Evolutionary conservation across 2,113 vertebrate genomes (phyloP).

Genomic region (Periophthalmodon schlosseri): DNA sequence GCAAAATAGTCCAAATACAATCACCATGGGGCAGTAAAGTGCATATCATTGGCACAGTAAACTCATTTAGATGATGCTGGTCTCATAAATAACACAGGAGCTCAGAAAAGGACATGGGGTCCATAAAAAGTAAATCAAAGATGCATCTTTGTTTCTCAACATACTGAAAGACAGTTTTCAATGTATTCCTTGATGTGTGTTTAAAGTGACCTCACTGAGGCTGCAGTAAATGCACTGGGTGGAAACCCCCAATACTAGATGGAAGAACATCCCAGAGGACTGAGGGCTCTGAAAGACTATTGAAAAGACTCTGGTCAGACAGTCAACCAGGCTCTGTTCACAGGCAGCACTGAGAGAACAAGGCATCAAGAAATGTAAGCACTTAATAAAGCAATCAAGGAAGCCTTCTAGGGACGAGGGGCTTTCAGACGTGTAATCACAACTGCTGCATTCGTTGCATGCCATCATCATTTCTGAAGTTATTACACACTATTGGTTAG

Average conservation of each 20-base stretch:
- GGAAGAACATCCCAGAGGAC: slow-evolving; percentile 58
- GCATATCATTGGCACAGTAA: slow-evolving; percentile 73
- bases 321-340: slow-evolving; percentile 50
- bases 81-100: slow-evolving; percentile 75
- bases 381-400: slow-evolving; percentile 39
- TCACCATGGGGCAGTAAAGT: slow-evolving; percentile 69
- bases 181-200: slow-evolving; percentile 62
- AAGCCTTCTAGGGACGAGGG: slow-evolving; percentile 23
- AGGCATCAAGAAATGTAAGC: slow-evolving; percentile 65
- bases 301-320: slow-evolving; percentile 34
- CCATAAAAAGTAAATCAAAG: slow-evolving; percentile 51
- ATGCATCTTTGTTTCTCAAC: slow-evolving; percentile 28
- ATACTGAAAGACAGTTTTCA: slow-evolving; percentile 60
- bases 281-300: slow-evolving; percentile 51
- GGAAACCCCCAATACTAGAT: slow-evolving; percentile 73
- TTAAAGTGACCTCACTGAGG: slow-evolving; percentile 80
- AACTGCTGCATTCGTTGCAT: slow-evolving; percentile 31
- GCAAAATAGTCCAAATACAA: slow-evolving; percentile 66
- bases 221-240: slow-evolving; percentile 74
- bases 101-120: slow-evolving; percentile 41
- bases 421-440: slow-evolving; percentile 40
- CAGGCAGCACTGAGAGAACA: slow-evolving; percentile 53
- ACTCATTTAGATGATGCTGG: slow-evolving; percentile 62
- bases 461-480: slow-evolving; percentile 44
- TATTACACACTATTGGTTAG: slow-evolving; percentile 57